These are phyloP conservation scores for Psococerastis gibbosa DNA, from an alignment of 2,888 invertebrate genomes.

Conservation along the genomic window DNA sequence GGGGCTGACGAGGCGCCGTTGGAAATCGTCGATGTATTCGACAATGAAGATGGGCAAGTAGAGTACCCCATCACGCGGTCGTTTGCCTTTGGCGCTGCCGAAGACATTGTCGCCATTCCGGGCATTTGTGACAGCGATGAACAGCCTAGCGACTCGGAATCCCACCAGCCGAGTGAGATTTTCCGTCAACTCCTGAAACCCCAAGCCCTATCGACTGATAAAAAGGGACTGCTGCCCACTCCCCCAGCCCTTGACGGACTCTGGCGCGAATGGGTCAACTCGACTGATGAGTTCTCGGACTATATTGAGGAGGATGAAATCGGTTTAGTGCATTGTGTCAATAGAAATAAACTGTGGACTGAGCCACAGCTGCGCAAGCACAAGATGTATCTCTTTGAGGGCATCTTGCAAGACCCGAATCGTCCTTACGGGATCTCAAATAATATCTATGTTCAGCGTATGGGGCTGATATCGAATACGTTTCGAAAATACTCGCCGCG, in stretches of 20 bases:
- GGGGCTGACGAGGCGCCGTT: too few species aligned
- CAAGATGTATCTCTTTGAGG: constrained; percentile 3
- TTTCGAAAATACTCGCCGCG: background rate
- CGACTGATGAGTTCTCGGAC: background rate
- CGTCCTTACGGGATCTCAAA: constrained; percentile 4
- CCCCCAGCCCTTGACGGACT: background rate
- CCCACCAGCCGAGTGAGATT: background rate
- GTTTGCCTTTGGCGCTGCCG: background rate
- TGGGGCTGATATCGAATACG: background rate
- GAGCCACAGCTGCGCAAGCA: background rate
- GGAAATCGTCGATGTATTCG: too few species aligned
- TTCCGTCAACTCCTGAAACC: background rate
- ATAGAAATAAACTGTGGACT: background rate
- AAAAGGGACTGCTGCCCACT: background rate
- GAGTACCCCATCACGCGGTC: background rate
- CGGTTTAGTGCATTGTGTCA: constrained; percentile 2
- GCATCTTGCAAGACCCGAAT: background rate
- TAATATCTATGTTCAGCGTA: constrained; percentile 4
- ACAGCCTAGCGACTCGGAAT: background rate
- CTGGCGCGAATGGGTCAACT: background rate
- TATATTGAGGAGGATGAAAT: constrained; percentile 7
- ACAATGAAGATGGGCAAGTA: too few species aligned
- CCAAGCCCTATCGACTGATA: too few species aligned
- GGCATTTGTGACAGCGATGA: constrained; percentile 5
- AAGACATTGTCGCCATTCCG: background rate